Percentiles rank a stretch among this genome's conserved stretches.
These are phyloP conservation scores for Laodelphax striatellus DNA, from an alignment of 1,140 invertebrate species.

Conservation along the genomic window DNA sequence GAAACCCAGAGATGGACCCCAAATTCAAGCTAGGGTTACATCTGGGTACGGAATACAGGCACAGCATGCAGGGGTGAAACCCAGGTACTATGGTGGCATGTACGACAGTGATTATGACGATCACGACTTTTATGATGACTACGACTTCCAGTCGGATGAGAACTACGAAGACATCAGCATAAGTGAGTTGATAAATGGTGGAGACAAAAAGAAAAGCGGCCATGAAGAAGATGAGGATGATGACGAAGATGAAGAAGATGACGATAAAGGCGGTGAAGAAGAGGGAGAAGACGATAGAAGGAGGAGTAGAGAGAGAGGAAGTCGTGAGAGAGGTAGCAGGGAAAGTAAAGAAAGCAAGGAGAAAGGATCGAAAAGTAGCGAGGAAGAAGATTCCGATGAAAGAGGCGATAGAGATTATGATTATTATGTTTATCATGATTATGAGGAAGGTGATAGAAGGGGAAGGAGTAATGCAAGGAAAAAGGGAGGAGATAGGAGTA, in stretches of 20 bases:
- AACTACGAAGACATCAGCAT: neutral
- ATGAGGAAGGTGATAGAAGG: neutral
- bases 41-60: too few species aligned
- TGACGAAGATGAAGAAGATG: neutral
- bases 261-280: neutral
- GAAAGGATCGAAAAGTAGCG: neutral
- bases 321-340: neutral
- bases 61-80: too few species aligned
- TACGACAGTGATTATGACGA: neutral
- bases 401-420: neutral
- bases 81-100: too few species aligned
- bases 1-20: neutral
- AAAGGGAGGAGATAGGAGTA: neutral
- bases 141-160: neutral
- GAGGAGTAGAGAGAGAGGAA: neutral
- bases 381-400: constrained; percentile 1
- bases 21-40: too few species aligned
- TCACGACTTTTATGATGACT: neutral
- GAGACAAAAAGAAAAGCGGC: too few species aligned
- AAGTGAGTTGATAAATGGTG: neutral
- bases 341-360: neutral
- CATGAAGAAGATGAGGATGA: neutral
- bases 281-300: neutral
- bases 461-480: neutral
- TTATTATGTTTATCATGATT: constrained; percentile 9